phyloP scores from a whole-genome alignment of 2,888 invertebrate species.

The Lucinisca nassula region DNA sequence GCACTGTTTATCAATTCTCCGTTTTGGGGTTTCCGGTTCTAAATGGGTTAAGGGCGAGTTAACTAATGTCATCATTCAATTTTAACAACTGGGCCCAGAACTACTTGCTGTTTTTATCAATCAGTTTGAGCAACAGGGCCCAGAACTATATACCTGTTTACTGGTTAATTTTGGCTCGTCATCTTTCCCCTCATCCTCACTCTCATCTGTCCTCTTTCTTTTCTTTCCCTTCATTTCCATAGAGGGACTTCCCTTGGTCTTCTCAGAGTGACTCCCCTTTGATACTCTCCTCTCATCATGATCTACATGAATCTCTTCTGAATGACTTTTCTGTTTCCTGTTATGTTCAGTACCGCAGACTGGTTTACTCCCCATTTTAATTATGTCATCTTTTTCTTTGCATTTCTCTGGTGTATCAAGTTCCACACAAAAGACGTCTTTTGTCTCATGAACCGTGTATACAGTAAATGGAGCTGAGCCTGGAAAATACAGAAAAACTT shows the following conservation, averaged over 20 bases:
- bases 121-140: too few species aligned
- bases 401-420: conserved; percentile 36
- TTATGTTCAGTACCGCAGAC: not conserved
- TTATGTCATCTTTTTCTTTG: not conserved
- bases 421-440: conserved; percentile 64
- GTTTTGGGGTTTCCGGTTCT: too few species aligned
- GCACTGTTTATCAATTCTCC: too few species aligned
- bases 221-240: conserved; percentile 43
- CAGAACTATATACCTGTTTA: conserved; percentile 81
- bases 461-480: conserved; percentile 36
- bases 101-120: too few species aligned
- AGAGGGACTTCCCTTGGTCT: conserved; percentile 6
- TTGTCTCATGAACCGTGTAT: conserved; percentile 55
- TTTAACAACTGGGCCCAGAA: too few species aligned
- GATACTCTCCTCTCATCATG: conserved; percentile 4
- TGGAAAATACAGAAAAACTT: too few species aligned
- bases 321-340: not conserved
- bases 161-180: conserved; percentile 78
- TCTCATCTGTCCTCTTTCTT: conserved; percentile 20
- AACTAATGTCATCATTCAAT: too few species aligned
- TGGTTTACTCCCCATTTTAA: not conserved
- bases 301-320: not conserved
- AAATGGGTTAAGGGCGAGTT: too few species aligned
- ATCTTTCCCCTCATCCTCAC: conserved; percentile 46
- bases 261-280: conserved; percentile 10